Base-by-base conservation (phyloP, 2,797 vertebrate genomes). In the Syndactyla subalaris region DNA sequence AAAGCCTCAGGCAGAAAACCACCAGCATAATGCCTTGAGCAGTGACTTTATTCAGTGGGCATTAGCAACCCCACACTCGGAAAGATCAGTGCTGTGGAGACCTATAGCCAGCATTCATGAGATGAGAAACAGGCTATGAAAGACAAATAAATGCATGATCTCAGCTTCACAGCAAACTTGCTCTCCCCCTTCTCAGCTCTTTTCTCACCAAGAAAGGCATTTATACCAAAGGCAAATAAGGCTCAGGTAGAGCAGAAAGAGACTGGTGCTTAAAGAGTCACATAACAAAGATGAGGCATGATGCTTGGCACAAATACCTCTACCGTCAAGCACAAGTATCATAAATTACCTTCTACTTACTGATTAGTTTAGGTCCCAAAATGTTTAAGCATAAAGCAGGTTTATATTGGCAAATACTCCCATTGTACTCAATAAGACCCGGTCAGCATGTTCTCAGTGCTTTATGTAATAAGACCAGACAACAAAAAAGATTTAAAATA, bases 31-130 rank as follows among this genome's bases (percentile, higher is more conserved):
- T 41, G 70, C 58, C 63, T 24, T 10, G 3, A 51, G 62, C 51
- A 77, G 48, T 0, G 0, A 10, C 73, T 32, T 43, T 0, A 0
- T 3, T 29, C 2, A 0, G 13, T 7, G 20, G 48, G 18, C 29
- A 61, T 30, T 24, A 38, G 51, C 65, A 59, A 58, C 10, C 2
- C 1, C 15, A 11, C 8, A 4, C 1, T 3, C 13, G 15, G 26
- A n/a, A 61, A 68, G 66, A 51, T 4, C 14, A 75, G n/a, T 3
- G 18, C 68, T 83, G 68, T 52, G 2, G 19, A 78, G 36, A 58
- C 41, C n/a, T 41, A 12, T 1, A 1, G 46, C 32, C 34, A 63
- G 27, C 20, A 18, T 7, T 34, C 15, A 14, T 2, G 12, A 48
- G 38, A 61, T 7, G n/a, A 80, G n/a, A 76, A 72, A 68, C 4